These are phyloP conservation scores for Lasioglossum calceatum DNA, from an alignment of 2,888 invertebrate genomes.

Conservation along the genomic window DNA sequence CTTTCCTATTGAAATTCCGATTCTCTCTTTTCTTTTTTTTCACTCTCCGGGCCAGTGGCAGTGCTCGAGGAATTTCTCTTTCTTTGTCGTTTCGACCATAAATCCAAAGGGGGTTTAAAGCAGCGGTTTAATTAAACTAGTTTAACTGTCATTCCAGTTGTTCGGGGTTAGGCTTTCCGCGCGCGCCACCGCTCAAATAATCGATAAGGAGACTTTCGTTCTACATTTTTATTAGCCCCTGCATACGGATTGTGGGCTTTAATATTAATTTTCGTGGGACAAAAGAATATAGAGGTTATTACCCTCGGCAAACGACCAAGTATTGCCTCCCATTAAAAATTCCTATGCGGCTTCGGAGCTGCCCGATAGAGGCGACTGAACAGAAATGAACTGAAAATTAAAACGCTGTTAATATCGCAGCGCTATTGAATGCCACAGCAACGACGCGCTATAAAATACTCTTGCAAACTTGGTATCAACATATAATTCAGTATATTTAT, in stretches of 20 bases:
- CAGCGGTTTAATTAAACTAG: conserved; percentile 80
- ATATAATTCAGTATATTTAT: not conserved
- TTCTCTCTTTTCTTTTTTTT: conserved; percentile 36
- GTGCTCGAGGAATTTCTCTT: conserved; percentile 57
- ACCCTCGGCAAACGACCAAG: conserved; percentile 14
- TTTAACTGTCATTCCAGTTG: conserved; percentile 67
- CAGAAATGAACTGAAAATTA: not conserved
- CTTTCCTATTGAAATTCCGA: conserved; percentile 71
- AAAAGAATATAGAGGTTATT: conserved; percentile 23
- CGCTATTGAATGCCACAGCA: not conserved
- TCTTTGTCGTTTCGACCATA: conserved; percentile 67
- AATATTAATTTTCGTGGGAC: conserved; percentile 56
- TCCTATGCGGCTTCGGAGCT: conserved; percentile 4
- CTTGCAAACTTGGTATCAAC: not conserved
- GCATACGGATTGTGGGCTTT: conserved; percentile 42
- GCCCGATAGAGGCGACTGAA: not conserved
- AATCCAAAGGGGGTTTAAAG: conserved; percentile 73
- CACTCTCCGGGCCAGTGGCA: not conserved
- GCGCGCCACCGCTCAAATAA: conserved; percentile 50
- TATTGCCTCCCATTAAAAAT: conserved; percentile 29
- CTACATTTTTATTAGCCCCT: conserved; percentile 52
- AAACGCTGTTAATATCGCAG: not conserved
- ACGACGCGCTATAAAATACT: not conserved
- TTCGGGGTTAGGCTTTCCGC: conserved; percentile 48
- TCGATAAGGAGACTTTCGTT: conserved; percentile 53